These are phyloP conservation scores for Pseudolaguvia tuberculata DNA, from an alignment of 2,113 vertebrate genomes.

Conservation along the genomic window DNA sequence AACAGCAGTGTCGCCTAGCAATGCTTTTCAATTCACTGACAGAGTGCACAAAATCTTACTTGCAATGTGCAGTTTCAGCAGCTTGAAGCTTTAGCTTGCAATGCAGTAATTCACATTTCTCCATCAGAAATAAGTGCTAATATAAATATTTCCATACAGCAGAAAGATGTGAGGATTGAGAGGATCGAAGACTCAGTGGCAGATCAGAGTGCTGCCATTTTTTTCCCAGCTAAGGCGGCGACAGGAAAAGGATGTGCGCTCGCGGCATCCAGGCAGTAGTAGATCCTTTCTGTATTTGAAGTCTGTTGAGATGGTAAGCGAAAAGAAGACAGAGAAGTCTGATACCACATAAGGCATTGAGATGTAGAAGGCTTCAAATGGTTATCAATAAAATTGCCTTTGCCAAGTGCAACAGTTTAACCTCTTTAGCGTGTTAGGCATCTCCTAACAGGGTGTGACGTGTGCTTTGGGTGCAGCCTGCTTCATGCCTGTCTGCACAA, in stretches of 20 bases:
- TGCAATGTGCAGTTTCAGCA: conserved; percentile 37
- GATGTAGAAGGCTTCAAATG: conserved; percentile 62
- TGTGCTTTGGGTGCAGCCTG: conserved; percentile 59
- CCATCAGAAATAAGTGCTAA: conserved; percentile 68
- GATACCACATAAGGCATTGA: conserved; percentile 57
- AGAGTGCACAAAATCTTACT: conserved; percentile 19
- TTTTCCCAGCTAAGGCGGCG: conserved; percentile 33
- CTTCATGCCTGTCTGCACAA: conserved; percentile 62
- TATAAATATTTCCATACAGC: conserved; percentile 72
- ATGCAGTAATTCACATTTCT: conserved; percentile 61
- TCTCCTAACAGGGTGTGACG: conserved; percentile 69
- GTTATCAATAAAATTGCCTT: conserved; percentile 71
- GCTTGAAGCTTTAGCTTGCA: conserved; percentile 47
- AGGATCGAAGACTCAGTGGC: conserved; percentile 62
- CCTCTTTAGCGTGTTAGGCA: conserved; percentile 65
- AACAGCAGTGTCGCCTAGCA: neutral
- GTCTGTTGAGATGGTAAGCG: conserved; percentile 64
- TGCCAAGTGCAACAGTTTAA: conserved; percentile 73
- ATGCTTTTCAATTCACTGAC: conserved; percentile 13
- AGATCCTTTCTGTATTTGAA: conserved; percentile 65
- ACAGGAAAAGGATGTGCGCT: conserved; percentile 52
- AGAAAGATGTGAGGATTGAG: conserved; percentile 60
- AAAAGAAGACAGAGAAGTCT: conserved; percentile 63
- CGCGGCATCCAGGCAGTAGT: conserved; percentile 40
- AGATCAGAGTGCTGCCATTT: conserved; percentile 65